phyloP scores from a whole-genome alignment of 2,113 vertebrate species.

The Nothobranchius kuhntae region DNA sequence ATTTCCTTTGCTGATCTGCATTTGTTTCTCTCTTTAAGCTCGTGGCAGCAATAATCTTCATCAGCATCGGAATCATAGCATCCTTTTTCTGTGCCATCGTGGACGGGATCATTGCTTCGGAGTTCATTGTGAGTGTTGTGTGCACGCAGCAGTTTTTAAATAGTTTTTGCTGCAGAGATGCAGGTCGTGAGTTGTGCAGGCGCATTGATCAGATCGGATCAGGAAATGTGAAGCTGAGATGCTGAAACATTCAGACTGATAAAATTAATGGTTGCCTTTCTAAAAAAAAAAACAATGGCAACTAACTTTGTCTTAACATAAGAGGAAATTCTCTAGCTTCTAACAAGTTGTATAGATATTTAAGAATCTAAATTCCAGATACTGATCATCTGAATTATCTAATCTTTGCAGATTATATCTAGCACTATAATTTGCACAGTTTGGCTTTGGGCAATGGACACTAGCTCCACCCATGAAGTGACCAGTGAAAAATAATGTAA shows the following conservation, averaged over 20 bases:
- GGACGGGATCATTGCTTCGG: slow-evolving; percentile 90
- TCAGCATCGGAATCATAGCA: slow-evolving; percentile 90
- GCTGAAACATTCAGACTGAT: too few species aligned
- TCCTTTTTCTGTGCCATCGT: slow-evolving; percentile 92
- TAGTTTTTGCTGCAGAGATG: background rate
- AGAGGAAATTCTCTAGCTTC: too few species aligned
- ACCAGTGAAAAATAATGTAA: slow-evolving; percentile 20
- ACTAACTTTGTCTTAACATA: too few species aligned
- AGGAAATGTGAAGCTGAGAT: slow-evolving; percentile 23
- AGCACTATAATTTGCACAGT: slow-evolving; percentile 49
- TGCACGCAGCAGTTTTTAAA: too few species aligned
- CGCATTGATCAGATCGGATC: background rate
- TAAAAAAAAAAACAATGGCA: too few species aligned
- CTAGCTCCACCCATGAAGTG: slow-evolving; percentile 29
- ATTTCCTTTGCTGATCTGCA: too few species aligned
- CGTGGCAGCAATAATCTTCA: slow-evolving; percentile 90
- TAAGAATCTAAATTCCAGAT: slow-evolving; percentile 18
- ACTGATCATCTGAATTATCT: slow-evolving; percentile 52
- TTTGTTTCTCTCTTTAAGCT: slow-evolving; percentile 72
- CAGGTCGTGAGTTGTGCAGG: background rate
- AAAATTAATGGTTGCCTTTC: too few species aligned
- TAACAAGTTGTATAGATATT: too few species aligned
- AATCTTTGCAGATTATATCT: slow-evolving; percentile 44
- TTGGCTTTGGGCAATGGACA: slow-evolving; percentile 38
- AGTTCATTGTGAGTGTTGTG: slow-evolving; percentile 87